phyloP scores from a whole-genome alignment of 2,888 invertebrate genomes.

The Limnephilus marmoratus region DNA sequence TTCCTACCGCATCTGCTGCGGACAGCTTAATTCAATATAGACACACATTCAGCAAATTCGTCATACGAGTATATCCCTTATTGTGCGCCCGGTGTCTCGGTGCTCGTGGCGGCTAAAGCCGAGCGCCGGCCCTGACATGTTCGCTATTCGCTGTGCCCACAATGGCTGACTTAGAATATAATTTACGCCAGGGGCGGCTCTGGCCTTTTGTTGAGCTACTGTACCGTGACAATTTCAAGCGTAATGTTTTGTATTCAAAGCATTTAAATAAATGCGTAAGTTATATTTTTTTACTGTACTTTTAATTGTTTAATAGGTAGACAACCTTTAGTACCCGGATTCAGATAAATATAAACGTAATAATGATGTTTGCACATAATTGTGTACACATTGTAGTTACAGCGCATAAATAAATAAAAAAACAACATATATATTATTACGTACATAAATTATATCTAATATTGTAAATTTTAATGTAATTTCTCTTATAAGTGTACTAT shows the following conservation, averaged over 20 bases:
- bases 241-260: background rate
- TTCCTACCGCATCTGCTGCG: slow-evolving; percentile 22
- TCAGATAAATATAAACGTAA: no score
- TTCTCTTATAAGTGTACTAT: no score
- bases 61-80: slow-evolving; percentile 31
- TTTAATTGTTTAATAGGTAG: background rate
- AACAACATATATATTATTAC: no score
- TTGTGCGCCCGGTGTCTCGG: slow-evolving; percentile 3
- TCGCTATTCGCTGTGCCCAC: background rate
- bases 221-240: background rate
- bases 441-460: no score
- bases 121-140: slow-evolving; percentile 36
- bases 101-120: background rate
- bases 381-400: no score
- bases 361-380: no score
- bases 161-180: slow-evolving; percentile 36
- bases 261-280: background rate
- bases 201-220: background rate
- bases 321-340: background rate
- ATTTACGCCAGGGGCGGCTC: slow-evolving; percentile 44
- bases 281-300: background rate
- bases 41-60: slow-evolving; percentile 34
- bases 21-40: slow-evolving; percentile 38
- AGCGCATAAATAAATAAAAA: no score
- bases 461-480: no score